Evolutionary conservation across 2,888 invertebrate genomes (phyloP), one percentile per base, ranked within the genome.

Genomic region (Drosophila suboccidentalis): DNA sequence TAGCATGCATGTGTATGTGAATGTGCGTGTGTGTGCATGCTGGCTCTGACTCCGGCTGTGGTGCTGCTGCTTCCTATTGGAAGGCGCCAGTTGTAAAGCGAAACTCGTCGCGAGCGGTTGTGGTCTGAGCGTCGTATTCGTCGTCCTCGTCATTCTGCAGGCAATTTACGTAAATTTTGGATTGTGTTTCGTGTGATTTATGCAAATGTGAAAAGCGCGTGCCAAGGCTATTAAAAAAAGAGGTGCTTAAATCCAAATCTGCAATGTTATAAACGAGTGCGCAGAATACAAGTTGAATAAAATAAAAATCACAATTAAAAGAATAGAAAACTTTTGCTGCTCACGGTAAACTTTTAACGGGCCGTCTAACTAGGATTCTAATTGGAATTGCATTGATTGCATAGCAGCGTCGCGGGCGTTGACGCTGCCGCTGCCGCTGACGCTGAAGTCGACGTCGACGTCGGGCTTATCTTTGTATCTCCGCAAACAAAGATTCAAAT

Each of bases 91-190:
- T 90, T 82, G 84, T 82, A 78, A 82, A 85, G 78, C 76, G 82
- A 81, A 80, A 71, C 80, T 89, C 87, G 82, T 78, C 79, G 80
- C 81, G 87, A 80, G 75, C 80, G 85, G 90, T 80, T 83, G 88
- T 72, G 38, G 15, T 57, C 74, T 65, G 71, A 79, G 67, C 54
- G 68, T n/a, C 38, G 62, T 34, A 49, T 47, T 44, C 22, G 32
- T 68, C 41, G 69, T 58, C 26, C 44, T 64, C 39, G 54, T 58
- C 43, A 43, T 38, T 47, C 8, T 32, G 6, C 39, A 58, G 49
- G 22, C 54, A 50, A 61, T 86, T 73, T 68, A 78, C 84, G 89
- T 82, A 86, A 75, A 75, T 50, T 55, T 47, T 10, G 11, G 17
- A 65, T 64, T 57, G 53, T 43, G 19, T n/a, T 10, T 36, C 36